phyloP scores from a whole-genome alignment of 2,113 vertebrate species.

The Thalassarche chlororhynchos region DNA sequence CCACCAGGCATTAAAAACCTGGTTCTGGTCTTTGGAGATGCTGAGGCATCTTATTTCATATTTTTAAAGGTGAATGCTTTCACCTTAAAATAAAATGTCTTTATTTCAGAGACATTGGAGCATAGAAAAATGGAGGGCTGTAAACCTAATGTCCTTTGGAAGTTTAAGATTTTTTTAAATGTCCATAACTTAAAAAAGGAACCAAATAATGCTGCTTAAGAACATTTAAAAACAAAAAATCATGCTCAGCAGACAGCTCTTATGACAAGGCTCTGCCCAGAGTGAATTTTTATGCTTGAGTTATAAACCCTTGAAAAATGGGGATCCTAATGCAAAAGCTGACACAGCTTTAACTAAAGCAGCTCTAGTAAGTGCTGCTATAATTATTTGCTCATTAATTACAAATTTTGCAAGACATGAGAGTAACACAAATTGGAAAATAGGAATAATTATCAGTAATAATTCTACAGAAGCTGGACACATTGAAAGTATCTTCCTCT shows the following conservation, averaged over 20 bases:
- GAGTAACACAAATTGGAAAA: slow-evolving; percentile 77
- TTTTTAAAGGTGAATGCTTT: not conserved
- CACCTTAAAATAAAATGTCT: not conserved
- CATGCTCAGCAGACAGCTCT: slow-evolving; percentile 8
- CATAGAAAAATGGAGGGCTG: not conserved
- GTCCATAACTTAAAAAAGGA: not conserved
- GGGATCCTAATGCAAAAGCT: slow-evolving; percentile 59
- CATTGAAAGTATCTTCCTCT: slow-evolving; percentile 68
- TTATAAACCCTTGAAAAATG: slow-evolving; percentile 69
- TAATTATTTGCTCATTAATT: slow-evolving; percentile 78
- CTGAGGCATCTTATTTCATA: not conserved
- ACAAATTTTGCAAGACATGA: slow-evolving; percentile 71
- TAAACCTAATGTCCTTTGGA: not conserved
- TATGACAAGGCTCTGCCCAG: not conserved
- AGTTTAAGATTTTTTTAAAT: not conserved
- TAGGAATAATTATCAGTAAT: slow-evolving; percentile 75
- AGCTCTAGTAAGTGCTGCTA: slow-evolving; percentile 63
- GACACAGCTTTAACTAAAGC: slow-evolving; percentile 67
- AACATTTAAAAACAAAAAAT: not conserved
- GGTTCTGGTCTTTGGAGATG: not conserved
- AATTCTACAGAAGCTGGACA: slow-evolving; percentile 63
- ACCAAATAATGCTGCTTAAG: not conserved
- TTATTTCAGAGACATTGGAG: not conserved
- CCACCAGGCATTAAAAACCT: not conserved
- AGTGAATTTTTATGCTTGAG: slow-evolving; percentile 66